phyloP scores from a whole-genome alignment of 2,113 vertebrate species.

The Percina caprodes region DNA sequence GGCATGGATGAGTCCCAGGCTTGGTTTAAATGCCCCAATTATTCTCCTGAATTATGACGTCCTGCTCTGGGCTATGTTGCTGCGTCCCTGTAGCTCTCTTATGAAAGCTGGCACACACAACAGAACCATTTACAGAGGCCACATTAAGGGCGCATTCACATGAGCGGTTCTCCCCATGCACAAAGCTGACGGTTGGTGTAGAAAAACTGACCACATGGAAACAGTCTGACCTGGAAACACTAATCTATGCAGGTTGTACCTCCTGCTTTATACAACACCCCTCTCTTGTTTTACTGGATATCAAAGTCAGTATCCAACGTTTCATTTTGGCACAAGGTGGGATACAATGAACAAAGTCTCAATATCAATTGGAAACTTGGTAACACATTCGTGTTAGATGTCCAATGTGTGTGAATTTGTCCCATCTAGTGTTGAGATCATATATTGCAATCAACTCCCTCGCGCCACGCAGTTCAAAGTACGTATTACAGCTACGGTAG shows the following conservation, averaged over 20 bases:
- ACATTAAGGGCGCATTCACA: constrained; percentile 64
- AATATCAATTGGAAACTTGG: neutral
- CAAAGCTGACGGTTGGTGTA: constrained; percentile 16
- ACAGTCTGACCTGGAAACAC: constrained; percentile 25
- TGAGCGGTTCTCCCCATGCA: constrained; percentile 40
- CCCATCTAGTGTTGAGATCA: too few species aligned
- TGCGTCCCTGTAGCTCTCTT: constrained; percentile 61
- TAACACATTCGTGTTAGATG: too few species aligned
- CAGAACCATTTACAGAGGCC: constrained; percentile 69
- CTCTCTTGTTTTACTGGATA: neutral
- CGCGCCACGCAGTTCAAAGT: too few species aligned
- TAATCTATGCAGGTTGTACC: neutral
- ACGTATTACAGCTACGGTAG: too few species aligned
- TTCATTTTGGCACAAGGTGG: neutral
- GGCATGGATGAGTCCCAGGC: constrained; percentile 78
- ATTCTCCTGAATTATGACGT: constrained; percentile 83
- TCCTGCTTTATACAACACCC: neutral
- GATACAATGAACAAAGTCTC: neutral
- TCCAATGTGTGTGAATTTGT: too few species aligned
- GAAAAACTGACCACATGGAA: constrained; percentile 13
- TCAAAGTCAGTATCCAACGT: neutral
- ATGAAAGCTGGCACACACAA: constrained; percentile 71
- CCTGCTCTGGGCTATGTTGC: constrained; percentile 61
- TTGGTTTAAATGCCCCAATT: constrained; percentile 81
- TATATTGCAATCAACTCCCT: too few species aligned